phyloP scores from a whole-genome alignment of 2,888 invertebrate species.

The Pandemis heparana region DNA sequence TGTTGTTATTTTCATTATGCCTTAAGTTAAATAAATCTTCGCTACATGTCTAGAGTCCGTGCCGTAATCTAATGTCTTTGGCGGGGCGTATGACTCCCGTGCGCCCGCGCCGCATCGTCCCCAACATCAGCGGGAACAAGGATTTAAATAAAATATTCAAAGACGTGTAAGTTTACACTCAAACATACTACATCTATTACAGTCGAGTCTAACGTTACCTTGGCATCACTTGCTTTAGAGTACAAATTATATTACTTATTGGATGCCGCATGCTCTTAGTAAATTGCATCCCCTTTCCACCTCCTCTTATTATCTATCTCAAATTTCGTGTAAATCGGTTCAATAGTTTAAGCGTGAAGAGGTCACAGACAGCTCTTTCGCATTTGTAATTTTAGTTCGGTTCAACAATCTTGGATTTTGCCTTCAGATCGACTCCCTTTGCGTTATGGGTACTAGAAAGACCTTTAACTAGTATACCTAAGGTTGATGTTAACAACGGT shows the following conservation, averaged over 20 bases:
- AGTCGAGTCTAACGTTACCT: neutral
- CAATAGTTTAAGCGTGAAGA: too few species aligned
- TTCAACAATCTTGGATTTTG: neutral
- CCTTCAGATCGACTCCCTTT: conserved; percentile 66
- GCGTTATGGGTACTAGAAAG: conserved; percentile 86
- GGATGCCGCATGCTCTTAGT: too few species aligned
- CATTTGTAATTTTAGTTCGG: too few species aligned
- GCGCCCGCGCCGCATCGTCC: conserved; percentile 68
- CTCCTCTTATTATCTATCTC: too few species aligned
- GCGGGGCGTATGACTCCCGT: conserved; percentile 75
- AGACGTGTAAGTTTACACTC: conserved; percentile 57
- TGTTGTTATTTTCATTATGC: neutral
- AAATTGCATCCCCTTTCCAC: too few species aligned
- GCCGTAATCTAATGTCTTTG: conserved; percentile 73
- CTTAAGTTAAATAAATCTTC: neutral
- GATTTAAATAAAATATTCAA: conserved; percentile 62
- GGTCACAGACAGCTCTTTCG: too few species aligned
- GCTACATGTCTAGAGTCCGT: conserved; percentile 57
- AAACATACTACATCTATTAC: neutral
- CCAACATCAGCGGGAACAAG: conserved; percentile 64
- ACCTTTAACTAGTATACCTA: conserved; percentile 78
- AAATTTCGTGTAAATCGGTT: too few species aligned
- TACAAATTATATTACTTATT: too few species aligned
- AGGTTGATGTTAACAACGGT: conserved; percentile 83
- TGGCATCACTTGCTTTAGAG: conserved; percentile 26